Evolutionary conservation across 2,797 vertebrate genomes (phyloP).

Genomic region (Mormyrops boulengeri): DNA sequence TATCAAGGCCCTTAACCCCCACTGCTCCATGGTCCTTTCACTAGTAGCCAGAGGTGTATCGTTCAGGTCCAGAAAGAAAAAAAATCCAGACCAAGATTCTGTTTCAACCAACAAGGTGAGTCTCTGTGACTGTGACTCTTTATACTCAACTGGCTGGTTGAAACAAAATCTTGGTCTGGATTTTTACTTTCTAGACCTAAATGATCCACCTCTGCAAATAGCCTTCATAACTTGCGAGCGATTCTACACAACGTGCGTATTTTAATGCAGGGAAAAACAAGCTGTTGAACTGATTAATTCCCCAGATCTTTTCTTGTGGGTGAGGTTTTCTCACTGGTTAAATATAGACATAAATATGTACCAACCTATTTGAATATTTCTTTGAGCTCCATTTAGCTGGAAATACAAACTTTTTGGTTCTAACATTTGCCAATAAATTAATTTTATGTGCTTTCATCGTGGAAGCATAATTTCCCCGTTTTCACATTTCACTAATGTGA

Average conservation of each 20-base stretch:
- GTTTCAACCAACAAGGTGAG: neutral
- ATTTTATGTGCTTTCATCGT: neutral
- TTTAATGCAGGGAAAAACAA: neutral
- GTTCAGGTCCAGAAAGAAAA: neutral
- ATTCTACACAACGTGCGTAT: too few relatives aligned
- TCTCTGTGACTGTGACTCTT: neutral
- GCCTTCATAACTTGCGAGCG: too few relatives aligned
- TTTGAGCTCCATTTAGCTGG: neutral
- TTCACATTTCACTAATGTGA: neutral
- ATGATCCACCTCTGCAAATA: too few relatives aligned
- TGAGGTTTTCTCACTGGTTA: neutral
- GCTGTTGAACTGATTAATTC: neutral
- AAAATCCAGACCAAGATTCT: neutral
- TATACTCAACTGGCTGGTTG: neutral
- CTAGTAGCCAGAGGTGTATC: too few relatives aligned
- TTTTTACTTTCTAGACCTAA: neutral
- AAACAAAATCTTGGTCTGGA: neutral
- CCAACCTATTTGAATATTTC: neutral
- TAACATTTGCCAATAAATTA: neutral
- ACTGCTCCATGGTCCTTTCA: too few relatives aligned
- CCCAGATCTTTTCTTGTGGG: neutral
- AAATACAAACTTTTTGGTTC: neutral
- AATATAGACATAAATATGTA: neutral
- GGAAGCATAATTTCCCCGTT: neutral
- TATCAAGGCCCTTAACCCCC: too few relatives aligned